Conservation (phyloP, 2,113 vertebrate species). For the Caranx melampygus region DNA sequence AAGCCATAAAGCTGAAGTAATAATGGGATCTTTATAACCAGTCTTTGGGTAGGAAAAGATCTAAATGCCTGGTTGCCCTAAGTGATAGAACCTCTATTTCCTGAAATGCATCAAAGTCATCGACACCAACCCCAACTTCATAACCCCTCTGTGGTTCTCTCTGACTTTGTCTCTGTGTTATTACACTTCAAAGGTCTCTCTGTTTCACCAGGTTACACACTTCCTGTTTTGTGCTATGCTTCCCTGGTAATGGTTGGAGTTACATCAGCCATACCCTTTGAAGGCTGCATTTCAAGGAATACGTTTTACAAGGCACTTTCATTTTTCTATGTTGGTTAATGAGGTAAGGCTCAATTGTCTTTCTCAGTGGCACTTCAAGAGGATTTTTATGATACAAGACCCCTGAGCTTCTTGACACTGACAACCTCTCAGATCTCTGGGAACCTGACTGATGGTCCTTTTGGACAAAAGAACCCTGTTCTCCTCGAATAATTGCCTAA, state of each 20-base stretch:
- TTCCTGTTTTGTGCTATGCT: conserved; percentile 15
- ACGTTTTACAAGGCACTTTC: neutral
- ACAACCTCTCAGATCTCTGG: neutral
- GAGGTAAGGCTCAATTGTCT: neutral
- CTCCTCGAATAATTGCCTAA: neutral
- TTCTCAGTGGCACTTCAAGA: conserved; percentile 1
- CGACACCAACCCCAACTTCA: neutral
- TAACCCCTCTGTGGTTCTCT: neutral
- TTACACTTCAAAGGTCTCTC: conserved; percentile 31
- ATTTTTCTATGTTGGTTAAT: neutral
- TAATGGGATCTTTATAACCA: neutral
- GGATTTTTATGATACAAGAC: conserved; percentile 5
- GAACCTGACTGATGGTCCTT: neutral
- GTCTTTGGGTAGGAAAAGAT: neutral
- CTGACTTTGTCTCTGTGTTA: conserved; percentile 3
- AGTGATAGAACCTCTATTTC: neutral
- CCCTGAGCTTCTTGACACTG: too few species aligned
- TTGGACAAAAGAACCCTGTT: neutral
- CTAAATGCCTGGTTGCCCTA: neutral
- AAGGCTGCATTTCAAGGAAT: conserved; percentile 6
- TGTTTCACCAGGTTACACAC: conserved; percentile 25
- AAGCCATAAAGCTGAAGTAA: neutral
- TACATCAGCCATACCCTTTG: conserved; percentile 5
- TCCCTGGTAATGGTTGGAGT: conserved; percentile 1
- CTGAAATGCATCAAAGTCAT: conserved; percentile 23